phyloP scores from a whole-genome alignment of 2,113 vertebrate species.

The Sebastes schlegelii region DNA sequence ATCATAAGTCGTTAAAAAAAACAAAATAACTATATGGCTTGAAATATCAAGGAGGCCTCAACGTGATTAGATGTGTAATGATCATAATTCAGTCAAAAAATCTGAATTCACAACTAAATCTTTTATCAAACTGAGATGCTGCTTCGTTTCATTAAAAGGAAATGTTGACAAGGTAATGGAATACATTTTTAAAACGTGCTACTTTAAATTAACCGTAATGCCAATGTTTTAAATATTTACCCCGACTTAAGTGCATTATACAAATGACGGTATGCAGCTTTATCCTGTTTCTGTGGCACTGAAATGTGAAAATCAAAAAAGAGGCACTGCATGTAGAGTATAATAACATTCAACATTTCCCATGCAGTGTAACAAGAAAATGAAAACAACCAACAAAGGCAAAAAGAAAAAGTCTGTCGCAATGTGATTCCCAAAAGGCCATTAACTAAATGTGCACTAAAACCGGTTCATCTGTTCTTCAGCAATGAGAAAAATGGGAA shows the following conservation, averaged over 20 bases:
- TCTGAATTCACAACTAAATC: background rate
- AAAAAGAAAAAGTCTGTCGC: constrained; percentile 22
- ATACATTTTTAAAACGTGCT: background rate
- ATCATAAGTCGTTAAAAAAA: constrained; percentile 2
- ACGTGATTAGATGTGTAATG: background rate
- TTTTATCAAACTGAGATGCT: constrained; percentile 23
- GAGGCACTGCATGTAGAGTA: background rate
- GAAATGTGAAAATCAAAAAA: constrained; percentile 16
- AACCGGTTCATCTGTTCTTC: constrained; percentile 14
- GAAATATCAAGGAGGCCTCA: constrained; percentile 6
- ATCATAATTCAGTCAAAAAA: constrained; percentile 18
- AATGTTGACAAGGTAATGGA: constrained; percentile 1
- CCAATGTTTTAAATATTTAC: constrained; percentile 3
- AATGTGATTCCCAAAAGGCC: constrained; percentile 31
- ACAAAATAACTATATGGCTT: constrained; percentile 21
- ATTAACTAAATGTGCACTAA: constrained; percentile 15
- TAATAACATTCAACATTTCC: constrained; percentile 25
- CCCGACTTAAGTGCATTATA: background rate
- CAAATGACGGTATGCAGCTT: constrained; percentile 20
- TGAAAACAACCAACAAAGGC: constrained; percentile 25
- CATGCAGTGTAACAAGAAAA: constrained; percentile 45
- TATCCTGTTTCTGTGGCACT: constrained; percentile 20
- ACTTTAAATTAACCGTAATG: background rate
- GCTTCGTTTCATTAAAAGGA: background rate
- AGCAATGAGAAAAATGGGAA: constrained; percentile 61